Conservation (phyloP, 1,140 invertebrate genomes). For the Cydia splendana region DNA sequence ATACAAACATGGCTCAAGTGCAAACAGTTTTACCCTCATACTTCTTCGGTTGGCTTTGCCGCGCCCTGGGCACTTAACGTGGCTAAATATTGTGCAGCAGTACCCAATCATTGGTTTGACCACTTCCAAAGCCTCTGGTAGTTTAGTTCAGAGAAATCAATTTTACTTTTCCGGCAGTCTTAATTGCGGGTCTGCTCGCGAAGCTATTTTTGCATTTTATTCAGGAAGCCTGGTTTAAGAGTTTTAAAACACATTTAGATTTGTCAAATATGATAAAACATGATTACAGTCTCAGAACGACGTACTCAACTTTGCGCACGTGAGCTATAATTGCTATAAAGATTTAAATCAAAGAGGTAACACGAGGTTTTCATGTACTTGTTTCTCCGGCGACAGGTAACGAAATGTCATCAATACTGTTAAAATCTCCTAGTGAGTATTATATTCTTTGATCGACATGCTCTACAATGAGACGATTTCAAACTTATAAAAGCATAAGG, state of each 20-base stretch:
- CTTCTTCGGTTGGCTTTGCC: conserved; percentile 23
- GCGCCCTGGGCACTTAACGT: conserved; percentile 13
- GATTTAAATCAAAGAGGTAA: no score
- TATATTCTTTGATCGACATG: no score
- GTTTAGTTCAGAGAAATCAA: neutral
- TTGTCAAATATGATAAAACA: no score
- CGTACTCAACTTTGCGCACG: no score
- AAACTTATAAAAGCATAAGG: neutral
- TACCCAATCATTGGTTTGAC: neutral
- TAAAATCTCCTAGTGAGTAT: no score
- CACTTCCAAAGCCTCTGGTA: neutral
- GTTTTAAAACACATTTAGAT: no score
- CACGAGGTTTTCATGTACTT: no score
- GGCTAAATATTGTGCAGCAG: neutral
- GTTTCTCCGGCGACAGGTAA: no score
- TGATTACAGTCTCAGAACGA: no score
- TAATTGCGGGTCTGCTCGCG: no score
- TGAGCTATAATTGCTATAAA: no score
- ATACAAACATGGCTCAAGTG: conserved; percentile 13
- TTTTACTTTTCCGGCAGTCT: neutral
- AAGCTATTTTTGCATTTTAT: no score
- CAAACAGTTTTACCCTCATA: conserved; percentile 23
- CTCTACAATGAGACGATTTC: neutral
- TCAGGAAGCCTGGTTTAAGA: neutral
- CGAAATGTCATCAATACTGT: neutral